Evolutionary conservation across 2,888 invertebrate species (phyloP), one percentile per base, ranked within the genome.

Genomic region (Suillia variegata): DNA sequence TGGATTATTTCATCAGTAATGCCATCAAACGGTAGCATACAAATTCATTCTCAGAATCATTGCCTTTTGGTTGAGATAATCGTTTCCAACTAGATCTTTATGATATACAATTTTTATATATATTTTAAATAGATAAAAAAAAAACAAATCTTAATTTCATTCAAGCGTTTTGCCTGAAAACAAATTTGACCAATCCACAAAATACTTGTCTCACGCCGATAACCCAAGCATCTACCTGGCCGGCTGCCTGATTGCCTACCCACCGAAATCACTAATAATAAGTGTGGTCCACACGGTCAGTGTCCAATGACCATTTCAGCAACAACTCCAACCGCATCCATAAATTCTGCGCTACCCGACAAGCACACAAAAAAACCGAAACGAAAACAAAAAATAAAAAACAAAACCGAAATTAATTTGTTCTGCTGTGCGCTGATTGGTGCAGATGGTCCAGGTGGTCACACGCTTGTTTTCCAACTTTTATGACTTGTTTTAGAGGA

Each of bases 371-470:
- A 45, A 18, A 18, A 45, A 45, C 4, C 5, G 45, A 13, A 45
- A 45, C 18, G 4, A 20, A 20, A 17, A 20, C 20, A 45, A 20
- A 38, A n/a, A 20, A 45, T 20, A 18, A 20, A 45, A n/a, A n/a
- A n/a, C n/a, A n/a, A n/a, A n/a, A n/a, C n/a, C n/a, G n/a, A n/a
- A 61, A 57, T 65, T 78, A 77, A 77, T 77, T 78, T 72, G 70
- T 67, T 74, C 68, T 75, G 73, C 72, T 71, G 62, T 34, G 54
- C 67, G 69, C 71, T 73, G 77, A 80, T 80, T 79, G 79, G 79
- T 65, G 63, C 63, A 71, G 64, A 74, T 67, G 75, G n/a, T 72
- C 76, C 79, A 79, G 79, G 79, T 79, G 79, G 79, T 74, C 80
- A 74, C 77, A 70, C 75, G 67, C 67, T 70, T 49, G 51, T 38